Conservation (phyloP, 2,113 vertebrate genomes). For the Perca schrenkii region DNA sequence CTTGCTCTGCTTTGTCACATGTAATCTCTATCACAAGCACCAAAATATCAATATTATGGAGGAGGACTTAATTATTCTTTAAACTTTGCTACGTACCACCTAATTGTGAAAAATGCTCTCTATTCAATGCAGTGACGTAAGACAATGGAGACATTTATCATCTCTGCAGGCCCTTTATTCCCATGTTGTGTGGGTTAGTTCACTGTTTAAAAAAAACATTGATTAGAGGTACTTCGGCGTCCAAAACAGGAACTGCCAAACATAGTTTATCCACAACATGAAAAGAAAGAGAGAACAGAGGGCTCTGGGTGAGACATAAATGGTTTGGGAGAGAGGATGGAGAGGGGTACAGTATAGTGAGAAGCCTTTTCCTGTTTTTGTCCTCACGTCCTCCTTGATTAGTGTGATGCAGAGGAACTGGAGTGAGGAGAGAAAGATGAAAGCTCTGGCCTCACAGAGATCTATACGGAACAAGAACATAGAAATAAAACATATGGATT, state of each 20-base stretch:
- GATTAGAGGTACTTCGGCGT: slow-evolving; percentile 40
- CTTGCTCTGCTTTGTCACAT: slow-evolving; percentile 47
- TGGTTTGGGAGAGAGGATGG: slow-evolving; percentile 39
- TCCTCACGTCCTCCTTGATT: slow-evolving; percentile 71
- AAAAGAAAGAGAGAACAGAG: slow-evolving; percentile 58
- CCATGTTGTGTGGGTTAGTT: slow-evolving; percentile 46
- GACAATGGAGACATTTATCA: slow-evolving; percentile 69
- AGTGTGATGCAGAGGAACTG: slow-evolving; percentile 54
- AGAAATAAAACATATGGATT: slow-evolving; percentile 51
- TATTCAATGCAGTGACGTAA: slow-evolving; percentile 42
- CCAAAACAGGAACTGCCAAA: slow-evolving; percentile 68
- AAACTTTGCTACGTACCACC: slow-evolving; percentile 45
- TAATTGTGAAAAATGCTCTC: slow-evolving; percentile 65
- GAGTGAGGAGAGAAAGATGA: slow-evolving; percentile 62
- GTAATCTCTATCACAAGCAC: slow-evolving; percentile 41
- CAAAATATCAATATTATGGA: slow-evolving; percentile 63
- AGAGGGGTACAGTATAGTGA: slow-evolving; percentile 39
- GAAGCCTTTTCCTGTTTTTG: slow-evolving; percentile 79
- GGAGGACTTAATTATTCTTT: slow-evolving; percentile 59
- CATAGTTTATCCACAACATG: slow-evolving; percentile 56
- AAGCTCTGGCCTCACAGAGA: slow-evolving; percentile 58
- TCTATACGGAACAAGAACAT: slow-evolving; percentile 32
- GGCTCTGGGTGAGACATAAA: slow-evolving; percentile 38
- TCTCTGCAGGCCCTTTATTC: slow-evolving; percentile 42
- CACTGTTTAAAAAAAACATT: slow-evolving; percentile 45